These are phyloP conservation scores for Microctonus aethiopoides DNA, from an alignment of 2,888 invertebrate genomes.

Conservation along the genomic window DNA sequence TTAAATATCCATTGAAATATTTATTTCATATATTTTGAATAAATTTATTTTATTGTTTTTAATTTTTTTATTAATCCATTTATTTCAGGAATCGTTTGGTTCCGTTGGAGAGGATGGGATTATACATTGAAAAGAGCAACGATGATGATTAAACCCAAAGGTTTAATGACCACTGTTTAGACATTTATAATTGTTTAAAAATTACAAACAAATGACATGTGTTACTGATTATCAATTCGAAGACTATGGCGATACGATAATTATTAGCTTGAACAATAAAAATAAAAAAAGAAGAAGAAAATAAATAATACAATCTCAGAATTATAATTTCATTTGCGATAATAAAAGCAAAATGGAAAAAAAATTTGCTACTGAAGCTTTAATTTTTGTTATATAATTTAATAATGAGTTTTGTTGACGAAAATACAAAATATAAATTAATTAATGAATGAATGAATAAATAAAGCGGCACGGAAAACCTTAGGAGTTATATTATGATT, in stretches of 20 bases:
- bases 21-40: not conserved
- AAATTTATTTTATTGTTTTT: not conserved
- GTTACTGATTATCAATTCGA: not conserved
- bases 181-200: slow-evolving; percentile 40
- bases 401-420: not conserved
- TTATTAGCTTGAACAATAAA: not conserved
- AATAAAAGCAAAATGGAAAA: not conserved
- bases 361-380: not conserved
- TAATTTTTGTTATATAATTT: not conserved
- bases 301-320: not conserved
- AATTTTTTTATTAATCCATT: slow-evolving; percentile 3
- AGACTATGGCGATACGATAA: not conserved
- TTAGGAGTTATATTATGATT: not conserved
- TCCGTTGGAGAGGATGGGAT: slow-evolving; percentile 96
- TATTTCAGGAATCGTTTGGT: slow-evolving; percentile 86
- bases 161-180: slow-evolving; percentile 67
- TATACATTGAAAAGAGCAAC: slow-evolving; percentile 89
- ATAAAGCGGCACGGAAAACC: not conserved
- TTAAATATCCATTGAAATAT: not conserved
- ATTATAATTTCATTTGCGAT: not conserved
- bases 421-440: not conserved
- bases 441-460: no score
- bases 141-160: slow-evolving; percentile 92
- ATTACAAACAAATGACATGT: not conserved
- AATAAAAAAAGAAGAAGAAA: not conserved